Conservation (phyloP, 2,888 invertebrate species). For the Pyralis farinalis region DNA sequence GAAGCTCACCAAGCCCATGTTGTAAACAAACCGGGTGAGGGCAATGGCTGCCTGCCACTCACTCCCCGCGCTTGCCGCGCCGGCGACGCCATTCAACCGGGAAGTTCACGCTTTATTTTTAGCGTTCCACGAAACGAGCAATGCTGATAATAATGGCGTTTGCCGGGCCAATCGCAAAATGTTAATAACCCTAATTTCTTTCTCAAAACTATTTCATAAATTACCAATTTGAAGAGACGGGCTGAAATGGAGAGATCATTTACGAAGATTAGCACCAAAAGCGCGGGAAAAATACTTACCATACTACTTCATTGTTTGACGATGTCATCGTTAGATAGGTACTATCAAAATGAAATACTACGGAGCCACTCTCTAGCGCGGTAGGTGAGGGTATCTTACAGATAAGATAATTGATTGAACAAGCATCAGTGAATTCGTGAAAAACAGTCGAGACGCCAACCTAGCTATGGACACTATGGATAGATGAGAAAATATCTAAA, state of each 20-base stretch:
- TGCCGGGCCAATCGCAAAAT: slow-evolving; percentile 9
- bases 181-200: neutral
- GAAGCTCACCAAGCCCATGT: slow-evolving; percentile 42
- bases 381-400: neutral
- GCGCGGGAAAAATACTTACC: neutral
- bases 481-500: slow-evolving; percentile 23
- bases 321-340: neutral
- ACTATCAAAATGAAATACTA: neutral
- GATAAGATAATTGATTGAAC: neutral
- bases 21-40: slow-evolving; percentile 79
- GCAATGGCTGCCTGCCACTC: slow-evolving; percentile 76
- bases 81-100: slow-evolving; percentile 78
- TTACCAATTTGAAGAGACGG: no score
- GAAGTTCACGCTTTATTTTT: slow-evolving; percentile 79
- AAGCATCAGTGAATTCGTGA: no score
- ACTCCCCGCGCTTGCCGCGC: slow-evolving; percentile 63
- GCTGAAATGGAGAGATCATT: no score
- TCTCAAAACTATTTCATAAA: no score
- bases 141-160: slow-evolving; percentile 35
- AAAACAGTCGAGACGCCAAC: no score
- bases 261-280: neutral
- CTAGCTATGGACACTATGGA: slow-evolving; percentile 12
- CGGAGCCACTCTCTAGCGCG: neutral
- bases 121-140: slow-evolving; percentile 60
- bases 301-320: neutral